Evolutionary conservation across 23 tunicate genomes (phyloP), one percentile per base, ranked within the genome.

Genomic region (Ascidia mentula): DNA sequence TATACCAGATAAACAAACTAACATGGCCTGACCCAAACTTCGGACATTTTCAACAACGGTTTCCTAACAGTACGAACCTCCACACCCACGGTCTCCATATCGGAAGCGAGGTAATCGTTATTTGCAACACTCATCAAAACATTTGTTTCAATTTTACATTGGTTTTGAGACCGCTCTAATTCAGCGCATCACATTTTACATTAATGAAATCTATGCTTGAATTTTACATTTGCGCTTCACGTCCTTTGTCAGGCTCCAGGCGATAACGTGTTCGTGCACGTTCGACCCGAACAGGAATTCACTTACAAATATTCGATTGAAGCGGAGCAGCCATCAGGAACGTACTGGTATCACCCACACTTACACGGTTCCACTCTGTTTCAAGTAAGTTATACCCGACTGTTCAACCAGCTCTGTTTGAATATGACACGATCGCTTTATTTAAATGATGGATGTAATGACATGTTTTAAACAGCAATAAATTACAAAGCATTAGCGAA

Each of bases 71-170:
- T 20, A 83, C 92, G 17, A 92, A 87, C 40, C 74, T 92, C 32
- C 98, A 92, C 59, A 88, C 92, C 12, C 98, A 92, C 69, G 98
- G 98, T 22, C 79, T 92, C 3, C 98, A 92, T 79, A 87, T 92
- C 17, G 84, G 98, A 45, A 73, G 94, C 22, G 73, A 81, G 72
- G 97, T 91, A 74, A 1, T n/a, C n/a, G n/a, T n/a, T n/a, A n/a
- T n/a, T n/a, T n/a, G n/a, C n/a, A n/a, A n/a, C n/a, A n/a, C n/a
- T n/a, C n/a, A n/a, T n/a, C n/a, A n/a, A n/a, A n/a, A n/a, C n/a
- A n/a, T n/a, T n/a, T n/a, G n/a, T n/a, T n/a, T n/a, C n/a, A n/a
- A n/a, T n/a, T n/a, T n/a, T n/a, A n/a, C n/a, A n/a, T n/a, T n/a
- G n/a, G n/a, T n/a, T n/a, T n/a, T n/a, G n/a, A n/a, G n/a, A n/a